These are phyloP conservation scores for Nestor notabilis DNA, from an alignment of 2,113 vertebrate genomes.

Conservation along the genomic window DNA sequence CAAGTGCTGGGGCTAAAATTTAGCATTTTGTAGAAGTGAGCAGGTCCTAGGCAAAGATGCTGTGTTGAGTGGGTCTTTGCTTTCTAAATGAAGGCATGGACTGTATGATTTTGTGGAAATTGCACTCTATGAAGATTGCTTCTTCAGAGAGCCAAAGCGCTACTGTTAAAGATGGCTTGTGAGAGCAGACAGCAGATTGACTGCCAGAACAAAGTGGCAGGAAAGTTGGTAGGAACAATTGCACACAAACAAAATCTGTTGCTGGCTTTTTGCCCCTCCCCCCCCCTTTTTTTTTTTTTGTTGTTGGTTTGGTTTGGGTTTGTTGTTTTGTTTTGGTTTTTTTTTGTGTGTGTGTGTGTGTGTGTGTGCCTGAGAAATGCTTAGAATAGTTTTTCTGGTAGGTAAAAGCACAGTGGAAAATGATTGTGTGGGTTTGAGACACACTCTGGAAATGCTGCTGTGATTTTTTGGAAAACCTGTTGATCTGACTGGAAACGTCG, in stretches of 20 bases:
- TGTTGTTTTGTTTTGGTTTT: no score
- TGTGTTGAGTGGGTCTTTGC: neutral
- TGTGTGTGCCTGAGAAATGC: neutral
- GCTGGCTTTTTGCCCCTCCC: no score
- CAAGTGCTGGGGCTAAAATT: neutral
- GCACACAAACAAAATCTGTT: neutral
- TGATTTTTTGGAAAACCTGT: neutral
- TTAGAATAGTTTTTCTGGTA: neutral
- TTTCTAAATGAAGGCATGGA: neutral
- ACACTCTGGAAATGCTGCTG: neutral
- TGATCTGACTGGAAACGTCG: neutral
- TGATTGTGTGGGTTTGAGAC: neutral
- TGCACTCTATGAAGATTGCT: neutral
- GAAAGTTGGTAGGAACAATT: neutral
- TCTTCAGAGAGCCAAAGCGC: neutral
- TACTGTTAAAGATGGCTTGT: neutral
- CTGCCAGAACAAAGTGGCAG: neutral
- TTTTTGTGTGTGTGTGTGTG: rapidly evolving
- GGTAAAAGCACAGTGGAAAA: neutral
- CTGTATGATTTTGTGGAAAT: neutral
- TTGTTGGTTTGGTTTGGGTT: no score
- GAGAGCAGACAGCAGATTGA: neutral
- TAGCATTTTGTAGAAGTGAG: neutral
- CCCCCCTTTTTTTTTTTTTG: neutral
- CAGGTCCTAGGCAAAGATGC: neutral